These are phyloP conservation scores for silkworm (Bombyx mori) DNA, from an alignment of 1,140 invertebrate genomes.

Conservation along the genomic window DNA sequence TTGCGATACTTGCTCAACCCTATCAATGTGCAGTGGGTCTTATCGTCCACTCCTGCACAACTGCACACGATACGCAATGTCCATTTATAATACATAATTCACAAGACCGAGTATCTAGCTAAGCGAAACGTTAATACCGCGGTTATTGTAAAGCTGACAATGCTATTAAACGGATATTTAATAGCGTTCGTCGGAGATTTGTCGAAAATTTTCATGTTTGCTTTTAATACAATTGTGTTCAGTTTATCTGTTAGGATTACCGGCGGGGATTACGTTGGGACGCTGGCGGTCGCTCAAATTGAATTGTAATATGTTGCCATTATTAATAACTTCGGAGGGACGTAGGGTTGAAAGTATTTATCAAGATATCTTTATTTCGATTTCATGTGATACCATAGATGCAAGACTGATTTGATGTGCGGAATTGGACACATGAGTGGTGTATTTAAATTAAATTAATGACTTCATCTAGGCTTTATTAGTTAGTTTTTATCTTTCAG, in stretches of 20 bases:
- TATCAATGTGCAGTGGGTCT: too few species aligned
- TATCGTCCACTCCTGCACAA: neutral
- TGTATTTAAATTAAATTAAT: neutral
- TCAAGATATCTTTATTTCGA: neutral
- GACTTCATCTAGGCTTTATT: too few species aligned
- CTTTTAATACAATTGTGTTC: constrained; percentile 62
- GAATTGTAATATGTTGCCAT: constrained; percentile 62
- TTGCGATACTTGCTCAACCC: too few species aligned
- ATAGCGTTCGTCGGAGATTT: constrained; percentile 39
- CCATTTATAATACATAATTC: neutral
- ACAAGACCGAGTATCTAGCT: neutral
- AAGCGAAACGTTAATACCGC: constrained; percentile 6
- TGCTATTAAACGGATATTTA: constrained; percentile 39
- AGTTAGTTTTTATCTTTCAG: too few species aligned
- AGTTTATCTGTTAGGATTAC: constrained; percentile 63
- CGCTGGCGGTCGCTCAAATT: constrained; percentile 51
- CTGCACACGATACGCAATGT: neutral
- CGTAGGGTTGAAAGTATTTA: constrained; percentile 33
- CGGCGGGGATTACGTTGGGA: constrained; percentile 32
- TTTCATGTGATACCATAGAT: too few species aligned
- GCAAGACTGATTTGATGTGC: neutral
- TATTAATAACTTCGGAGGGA: constrained; percentile 51
- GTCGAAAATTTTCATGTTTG: constrained; percentile 50
- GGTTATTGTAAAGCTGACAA: constrained; percentile 33
- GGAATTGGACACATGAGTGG: neutral